Base-by-base conservation (phyloP, 2,888 invertebrate species). In the Dastarcus helophoroides region DNA sequence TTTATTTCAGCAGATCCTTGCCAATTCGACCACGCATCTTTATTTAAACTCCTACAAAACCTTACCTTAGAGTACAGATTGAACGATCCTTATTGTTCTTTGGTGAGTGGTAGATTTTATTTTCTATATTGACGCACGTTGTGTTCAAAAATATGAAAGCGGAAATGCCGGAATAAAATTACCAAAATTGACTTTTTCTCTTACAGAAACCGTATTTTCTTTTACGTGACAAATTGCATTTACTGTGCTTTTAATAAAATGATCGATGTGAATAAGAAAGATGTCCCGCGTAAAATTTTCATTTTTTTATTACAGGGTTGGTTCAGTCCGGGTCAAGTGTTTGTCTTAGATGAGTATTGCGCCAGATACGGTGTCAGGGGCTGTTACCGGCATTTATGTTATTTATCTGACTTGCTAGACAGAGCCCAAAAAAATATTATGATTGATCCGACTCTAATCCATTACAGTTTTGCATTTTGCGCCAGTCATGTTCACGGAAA, bases 301-400 rank as follows among this genome's bases (percentile, higher is more conserved):
- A 9, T 7, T 7, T 23, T 23, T 23, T 23, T 36, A 41, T 33
- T 39, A 32, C 39, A 91, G 91, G 98, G 98, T 45, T 98, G 98
- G 98, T 97, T 98, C 64, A 95, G 95, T 51, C 97, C 98, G 0
- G 97, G 97, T 1, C 98, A 98, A 71, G 84, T 97, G 31, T 98
- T 97, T 64, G 94, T 95, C 7, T 66, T 98, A 46, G 98, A 98
- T 60, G 94, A 94, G 61, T 94, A 98, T 65, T 95, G 94, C 60
- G 95, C 97, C 4, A 74, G 84, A 47, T 98, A 98, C 59, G 97
- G 97, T 26, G 97, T 97, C 1, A 74, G 98, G 29, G 93, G 93
- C 24, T 98, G 98, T 60, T 93, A 81, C 63, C 78, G 98, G 29
- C 97, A 99, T 63, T 74, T 99, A 27, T 90, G 89, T 60, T 97